Base-by-base conservation (phyloP, 92 coral and sea anemone genomes). In the Phenganax stokvisi region DNA sequence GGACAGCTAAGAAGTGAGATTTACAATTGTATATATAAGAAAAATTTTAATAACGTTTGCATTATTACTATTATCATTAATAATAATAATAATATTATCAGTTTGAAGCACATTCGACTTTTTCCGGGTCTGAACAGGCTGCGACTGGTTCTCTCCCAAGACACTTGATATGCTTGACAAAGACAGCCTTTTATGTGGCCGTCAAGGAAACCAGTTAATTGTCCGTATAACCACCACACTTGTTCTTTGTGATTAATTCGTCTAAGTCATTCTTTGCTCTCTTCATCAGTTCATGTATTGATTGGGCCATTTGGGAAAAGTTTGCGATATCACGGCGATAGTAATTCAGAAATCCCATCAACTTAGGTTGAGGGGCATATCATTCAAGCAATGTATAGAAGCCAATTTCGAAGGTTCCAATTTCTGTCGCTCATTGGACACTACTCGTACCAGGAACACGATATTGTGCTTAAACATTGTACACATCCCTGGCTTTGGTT, bases 221-320 rank as follows among this genome's bases (percentile, higher is more conserved):
- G 20, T 10, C 27, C 37, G 72, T 10, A 9, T 16, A 9, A 16
- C 37, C 10, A 28, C 27, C 72, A 9, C 72, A 20, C 10, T 28
- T 16, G 27, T 66, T 20, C 10, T 20, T 28, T 16, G 15, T 10
- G 12, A 9, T 66, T 20, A 16, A 9, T 20, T 66, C 17, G 27
- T 10, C 27, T 20, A 20, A 16, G 10, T 28, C 72, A 28, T 16
- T 16, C 20, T 28, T 20, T 10, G 20, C 12, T 28, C 9, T 10
- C 37, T 28, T 66, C 72, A 66, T 20, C 72, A 66, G 37, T 8
- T 66, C 72, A 28, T 66, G 17, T 8, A 66, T 66, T 16, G 72
- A 20, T 66, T 66, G 9, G 72, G 72, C 72, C 9, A 66, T 66
- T 66, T 20, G 20, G 72, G 72, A 66, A 28, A 66, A 66, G 72